Evolutionary conservation across 2,113 vertebrate species (phyloP), one percentile per base, ranked within the genome.

Genomic region (Melanerpes aurifrons): DNA sequence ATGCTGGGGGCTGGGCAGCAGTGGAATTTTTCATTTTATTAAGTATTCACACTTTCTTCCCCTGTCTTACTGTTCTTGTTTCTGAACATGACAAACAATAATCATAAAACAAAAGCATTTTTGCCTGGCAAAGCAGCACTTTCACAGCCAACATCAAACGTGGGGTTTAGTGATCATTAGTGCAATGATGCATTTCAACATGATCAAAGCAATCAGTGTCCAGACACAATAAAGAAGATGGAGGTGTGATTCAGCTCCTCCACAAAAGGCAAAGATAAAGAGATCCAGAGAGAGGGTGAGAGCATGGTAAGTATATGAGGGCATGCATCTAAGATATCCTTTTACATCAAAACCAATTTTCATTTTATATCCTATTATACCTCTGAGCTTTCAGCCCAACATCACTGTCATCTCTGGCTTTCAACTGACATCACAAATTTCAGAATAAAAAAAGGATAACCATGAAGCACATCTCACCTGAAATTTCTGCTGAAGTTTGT

Each of bases 71-170:
- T 78, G 64, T 57, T 92, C 82, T 87, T 95, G 43, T 88, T 86
- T 94, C 71, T 88, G 87, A 88, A 80, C 71, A 74, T 90, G 77
- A 87, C 74, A 94, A 66, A 88, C 50, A 90, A 82, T 80, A 93
- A 95, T 87, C 68, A 89, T 64, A 91, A 95, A 95, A 88, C 70
- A 95, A 95, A 92, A 86, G 57, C 68, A 66, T 95, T 90, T 95
- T 92, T 43, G n/a, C 21, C 54, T 53, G 74, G 70, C 79, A 86
- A 93, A 92, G 83, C 31, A 86, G 16, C 31, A 72, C 17, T 43
- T 92, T 90, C 79, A 82, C 64, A 79, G 31, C 28, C 56, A 54
- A 87, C 92, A 96, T 96, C 89, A 95, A 96, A 96, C 62, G 66
- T 81, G 69, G 67, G 43, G 47, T 50, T 94, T 90, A 93, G 59